Evolutionary conservation across 1,140 invertebrate genomes (phyloP), one percentile per base, ranked within the genome.

Genomic region (Neotoxoptera formosana): DNA sequence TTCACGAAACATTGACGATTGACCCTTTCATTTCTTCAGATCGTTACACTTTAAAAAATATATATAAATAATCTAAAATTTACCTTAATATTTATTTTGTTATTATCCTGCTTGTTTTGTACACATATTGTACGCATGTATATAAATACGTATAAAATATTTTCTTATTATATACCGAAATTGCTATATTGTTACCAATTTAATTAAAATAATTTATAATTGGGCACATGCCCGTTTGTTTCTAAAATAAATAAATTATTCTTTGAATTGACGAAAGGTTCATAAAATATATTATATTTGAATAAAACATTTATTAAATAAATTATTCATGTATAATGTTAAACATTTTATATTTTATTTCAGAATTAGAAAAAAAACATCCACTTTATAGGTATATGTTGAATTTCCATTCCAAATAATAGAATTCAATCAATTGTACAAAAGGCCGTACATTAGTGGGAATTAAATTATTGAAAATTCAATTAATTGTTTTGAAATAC

Each of bases 401-500:
- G 14, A 76, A 76, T 76, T 76, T 76, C n/a, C 14, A 76, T 76
- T 76, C n/a, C 14, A 76, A 76, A 76, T n/a, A 76, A n/a, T 34
- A 76, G 60, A n/a, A 76, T 76, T 76, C 60, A n/a, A 67, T 67
- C 30, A 76, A 76, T 76, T 76, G 30, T n/a, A 76, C n/a, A 76
- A n/a, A 21, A n/a, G 60, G n/a, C n/a, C 17, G n/a, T 76, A 76
- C 60, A 76, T 76, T n/a, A 14, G 14, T 14, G 30, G 60, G 60
- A 67, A 76, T 76, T 76, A 76, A 76, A 76, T 76, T n/a, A 76
- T 76, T 76, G 60, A 67, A 67, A 67, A 88, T 51, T 34, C 17
- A 48, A 88, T 51, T 88, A 53, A 53, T 88, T 88, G 20, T 88
- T 88, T 88, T 34, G n/a, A 88, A 30, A 34, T 88, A 53, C n/a